Base-by-base conservation (phyloP, 1,140 invertebrate species). In the Pseudomyrmex dendroicus region DNA sequence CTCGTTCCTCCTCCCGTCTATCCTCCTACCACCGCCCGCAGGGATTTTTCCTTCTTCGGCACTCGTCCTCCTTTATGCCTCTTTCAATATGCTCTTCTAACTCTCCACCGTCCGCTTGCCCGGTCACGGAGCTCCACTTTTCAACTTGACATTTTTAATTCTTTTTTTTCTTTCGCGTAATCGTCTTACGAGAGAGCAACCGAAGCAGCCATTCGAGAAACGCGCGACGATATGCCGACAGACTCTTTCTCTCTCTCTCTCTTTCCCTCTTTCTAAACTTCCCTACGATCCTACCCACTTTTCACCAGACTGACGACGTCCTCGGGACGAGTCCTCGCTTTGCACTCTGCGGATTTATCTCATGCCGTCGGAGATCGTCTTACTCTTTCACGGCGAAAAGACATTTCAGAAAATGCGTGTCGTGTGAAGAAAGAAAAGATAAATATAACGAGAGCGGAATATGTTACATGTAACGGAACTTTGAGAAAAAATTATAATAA, bases 91-190 rank as follows among this genome's bases (percentile, higher is more conserved):
- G 84, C 85, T 89, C 86, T 64, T 82, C 73, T 57, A 67, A 62
- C 64, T 48, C 80, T 74, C 62, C 82, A 46, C 72, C 72, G 80
- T 73, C 52, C 72, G 63, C 56, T 83, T 73, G 48, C 62, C 59
- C 66, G 57, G 80, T 61, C 82, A 73, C 72, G 78, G 67, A 84
- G 63, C 85, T 84, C 73, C 74, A 89, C 90, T 91, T 91, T 89
- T 89, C 86, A 84, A 89, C 88, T 89, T 90, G 89, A 90, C 90
- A 82, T 87, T 84, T 89, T 90, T 86, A 88, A 87, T 88, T 88
- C 84, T 84, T 83, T 86, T 72, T 86, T 74, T 77, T 73, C 62
- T 88, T 73, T 61, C 76, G 78, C 73, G 57, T 91, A 91, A 91
- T 91, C 91, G 89, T 87, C 91, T 91, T 90, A 91, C 72, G 68